Conservation (phyloP, 1,140 invertebrate species). For the Cherax destructor region DNA sequence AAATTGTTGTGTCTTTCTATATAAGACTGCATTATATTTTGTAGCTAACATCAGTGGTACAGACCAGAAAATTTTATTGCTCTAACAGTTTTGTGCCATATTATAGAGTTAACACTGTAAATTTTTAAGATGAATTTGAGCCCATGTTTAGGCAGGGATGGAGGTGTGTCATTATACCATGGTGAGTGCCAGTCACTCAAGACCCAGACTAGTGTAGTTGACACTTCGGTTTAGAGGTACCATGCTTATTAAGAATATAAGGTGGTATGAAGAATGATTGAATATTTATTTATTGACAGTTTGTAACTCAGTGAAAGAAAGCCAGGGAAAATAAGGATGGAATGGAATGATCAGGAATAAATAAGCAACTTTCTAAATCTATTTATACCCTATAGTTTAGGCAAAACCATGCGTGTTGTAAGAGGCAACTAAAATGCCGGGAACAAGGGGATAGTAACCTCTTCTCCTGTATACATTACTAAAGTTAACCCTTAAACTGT, state of each 20-base stretch:
- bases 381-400: not conserved
- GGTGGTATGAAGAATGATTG: too few relatives aligned
- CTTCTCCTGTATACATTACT: too few relatives aligned
- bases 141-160: not conserved
- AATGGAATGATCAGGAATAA: conserved; percentile 5
- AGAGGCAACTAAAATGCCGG: too few relatives aligned
- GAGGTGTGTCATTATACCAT: not conserved
- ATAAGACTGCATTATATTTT: conserved; percentile 1
- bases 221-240: not conserved
- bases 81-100: not conserved
- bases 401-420: too few relatives aligned
- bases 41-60: not conserved
- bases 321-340: not conserved
- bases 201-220: not conserved
- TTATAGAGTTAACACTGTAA: not conserved
- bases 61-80: not conserved
- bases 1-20: not conserved
- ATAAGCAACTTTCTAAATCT: not conserved
- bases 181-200: not conserved
- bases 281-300: not conserved
- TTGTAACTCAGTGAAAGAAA: not conserved
- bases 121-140: not conserved
- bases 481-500: too few relatives aligned
- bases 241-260: too few relatives aligned
- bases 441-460: too few relatives aligned